phyloP scores from a whole-genome alignment of 2,888 invertebrate genomes.

The Nowickia ferox region DNA sequence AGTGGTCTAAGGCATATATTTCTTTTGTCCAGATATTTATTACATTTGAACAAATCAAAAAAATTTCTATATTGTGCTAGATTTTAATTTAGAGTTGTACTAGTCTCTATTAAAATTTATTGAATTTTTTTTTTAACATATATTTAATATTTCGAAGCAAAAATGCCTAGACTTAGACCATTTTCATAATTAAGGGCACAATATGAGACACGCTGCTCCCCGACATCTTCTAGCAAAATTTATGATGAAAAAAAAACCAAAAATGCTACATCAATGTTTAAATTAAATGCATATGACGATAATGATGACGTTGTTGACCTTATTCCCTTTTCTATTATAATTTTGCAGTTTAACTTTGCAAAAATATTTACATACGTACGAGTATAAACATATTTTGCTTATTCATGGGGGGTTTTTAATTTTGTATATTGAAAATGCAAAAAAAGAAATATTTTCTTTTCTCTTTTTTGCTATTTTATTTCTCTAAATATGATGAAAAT shows the following conservation, averaged over 20 bases:
- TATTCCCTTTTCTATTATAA: slow-evolving; percentile 46
- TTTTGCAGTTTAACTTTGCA: slow-evolving; percentile 46
- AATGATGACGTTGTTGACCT: slow-evolving; percentile 46
- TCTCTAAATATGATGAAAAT: slow-evolving; percentile 34
- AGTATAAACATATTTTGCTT: slow-evolving; percentile 22
- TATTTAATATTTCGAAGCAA: no score
- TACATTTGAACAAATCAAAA: no score
- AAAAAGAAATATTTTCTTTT: slow-evolving; percentile 42
- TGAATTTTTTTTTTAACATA: no score
- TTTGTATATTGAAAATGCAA: slow-evolving; percentile 29
- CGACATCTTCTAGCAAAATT: slow-evolving; percentile 5
- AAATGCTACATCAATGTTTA: slow-evolving; percentile 6
- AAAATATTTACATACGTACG: background rate
- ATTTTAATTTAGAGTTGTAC: no score
- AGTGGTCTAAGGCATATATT: no score
- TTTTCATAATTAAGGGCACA: background rate
- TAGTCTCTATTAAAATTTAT: no score
- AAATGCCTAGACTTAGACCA: no score
- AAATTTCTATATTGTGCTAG: no score
- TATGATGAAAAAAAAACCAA: background rate
- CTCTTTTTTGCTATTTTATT: slow-evolving; percentile 1
- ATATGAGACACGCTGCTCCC: background rate
- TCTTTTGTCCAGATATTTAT: no score
- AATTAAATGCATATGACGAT: slow-evolving; percentile 8
- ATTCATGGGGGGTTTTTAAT: slow-evolving; percentile 44